Evolutionary conservation across 2,888 invertebrate species (phyloP).

Genomic region (Temnothorax ravouxi): DNA sequence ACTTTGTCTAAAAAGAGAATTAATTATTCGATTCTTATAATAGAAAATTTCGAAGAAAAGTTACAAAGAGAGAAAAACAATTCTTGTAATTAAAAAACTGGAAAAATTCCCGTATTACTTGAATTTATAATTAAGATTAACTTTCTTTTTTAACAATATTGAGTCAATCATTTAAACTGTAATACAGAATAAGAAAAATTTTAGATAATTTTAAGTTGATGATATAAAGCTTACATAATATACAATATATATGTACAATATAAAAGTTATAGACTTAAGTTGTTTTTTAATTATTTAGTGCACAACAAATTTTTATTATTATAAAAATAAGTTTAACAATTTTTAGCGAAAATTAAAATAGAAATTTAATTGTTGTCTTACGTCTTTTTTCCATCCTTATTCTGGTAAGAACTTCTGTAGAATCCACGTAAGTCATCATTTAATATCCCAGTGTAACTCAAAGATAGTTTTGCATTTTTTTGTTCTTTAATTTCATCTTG

Average conservation of each 20-base stretch:
- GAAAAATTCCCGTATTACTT: neutral
- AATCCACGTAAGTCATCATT: conserved; percentile 90
- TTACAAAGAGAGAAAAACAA: neutral
- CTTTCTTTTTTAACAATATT: neutral
- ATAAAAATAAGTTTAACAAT: neutral
- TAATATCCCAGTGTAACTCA: conserved; percentile 88
- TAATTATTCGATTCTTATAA: neutral
- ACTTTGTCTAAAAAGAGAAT: neutral
- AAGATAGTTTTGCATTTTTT: conserved; percentile 87
- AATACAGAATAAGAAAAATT: neutral
- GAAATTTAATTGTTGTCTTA: conserved; percentile 68
- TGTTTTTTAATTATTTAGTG: no score
- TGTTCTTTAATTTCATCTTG: fast-evolving
- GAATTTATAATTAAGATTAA: neutral
- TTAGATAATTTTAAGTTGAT: neutral
- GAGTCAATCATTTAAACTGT: neutral
- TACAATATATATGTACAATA: neutral
- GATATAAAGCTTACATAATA: neutral
- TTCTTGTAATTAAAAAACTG: neutral
- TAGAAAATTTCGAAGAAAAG: neutral
- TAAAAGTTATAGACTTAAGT: neutral
- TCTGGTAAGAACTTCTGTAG: conserved; percentile 89
- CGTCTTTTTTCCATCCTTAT: conserved; percentile 83
- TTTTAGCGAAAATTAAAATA: neutral
- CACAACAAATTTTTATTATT: no score